Evolutionary conservation across 2,113 vertebrate genomes (phyloP).

Genomic region (Sorex araneus): DNA sequence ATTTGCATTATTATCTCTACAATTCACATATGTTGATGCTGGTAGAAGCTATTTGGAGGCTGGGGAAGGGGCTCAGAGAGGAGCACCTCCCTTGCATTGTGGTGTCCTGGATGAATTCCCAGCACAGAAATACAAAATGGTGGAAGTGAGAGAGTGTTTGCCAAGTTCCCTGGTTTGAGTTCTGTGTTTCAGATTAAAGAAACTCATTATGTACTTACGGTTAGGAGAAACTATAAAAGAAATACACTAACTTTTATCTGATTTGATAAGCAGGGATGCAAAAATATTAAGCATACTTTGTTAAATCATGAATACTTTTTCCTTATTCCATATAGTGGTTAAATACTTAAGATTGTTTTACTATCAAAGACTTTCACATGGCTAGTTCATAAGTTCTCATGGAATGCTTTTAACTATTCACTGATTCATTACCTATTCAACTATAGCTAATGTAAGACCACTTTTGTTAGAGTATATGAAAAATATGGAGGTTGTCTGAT

Average conservation of each 20-base stretch:
- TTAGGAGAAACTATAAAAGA: slow-evolving; percentile 31
- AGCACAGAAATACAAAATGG: too few species aligned
- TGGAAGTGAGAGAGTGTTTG: background rate
- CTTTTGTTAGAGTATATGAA: slow-evolving; percentile 87
- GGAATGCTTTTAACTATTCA: slow-evolving; percentile 86
- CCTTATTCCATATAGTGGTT: slow-evolving; percentile 75
- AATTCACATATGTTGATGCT: background rate
- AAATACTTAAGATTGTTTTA: slow-evolving; percentile 79
- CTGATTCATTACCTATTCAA: slow-evolving; percentile 87
- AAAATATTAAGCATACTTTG: slow-evolving; percentile 78
- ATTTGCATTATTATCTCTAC: background rate
- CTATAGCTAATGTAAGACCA: slow-evolving; percentile 84
- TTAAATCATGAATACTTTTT: slow-evolving; percentile 68
- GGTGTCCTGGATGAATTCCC: too few species aligned
- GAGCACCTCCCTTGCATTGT: too few species aligned
- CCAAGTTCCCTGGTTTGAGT: background rate
- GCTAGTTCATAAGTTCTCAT: slow-evolving; percentile 72
- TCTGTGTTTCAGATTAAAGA: slow-evolving; percentile 58
- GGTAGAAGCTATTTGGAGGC: background rate
- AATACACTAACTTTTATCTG: slow-evolving; percentile 36
- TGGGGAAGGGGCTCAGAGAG: too few species aligned
- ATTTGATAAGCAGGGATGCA: slow-evolving; percentile 67
- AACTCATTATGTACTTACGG: slow-evolving; percentile 36
- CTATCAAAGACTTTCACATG: slow-evolving; percentile 73
- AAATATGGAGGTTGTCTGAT: slow-evolving; percentile 86